phyloP scores from a whole-genome alignment of 2,797 vertebrate genomes.

The Sarcoramphus papa region DNA sequence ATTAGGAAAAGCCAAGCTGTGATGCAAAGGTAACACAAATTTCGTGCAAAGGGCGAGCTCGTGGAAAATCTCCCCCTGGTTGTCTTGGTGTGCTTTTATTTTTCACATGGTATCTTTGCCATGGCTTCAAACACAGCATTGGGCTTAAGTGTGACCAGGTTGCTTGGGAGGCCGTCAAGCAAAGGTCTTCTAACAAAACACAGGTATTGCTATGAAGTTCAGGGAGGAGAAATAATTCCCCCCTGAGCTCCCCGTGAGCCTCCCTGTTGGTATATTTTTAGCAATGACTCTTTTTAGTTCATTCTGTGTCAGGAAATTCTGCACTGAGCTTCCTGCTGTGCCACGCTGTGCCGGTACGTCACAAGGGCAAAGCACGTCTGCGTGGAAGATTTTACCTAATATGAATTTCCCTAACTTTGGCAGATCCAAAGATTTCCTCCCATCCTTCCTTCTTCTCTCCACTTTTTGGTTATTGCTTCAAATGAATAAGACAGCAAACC shows the following conservation, averaged over 20 bases:
- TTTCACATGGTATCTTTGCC: not conserved
- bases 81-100: not conserved
- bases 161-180: not conserved
- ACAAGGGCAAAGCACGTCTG: not conserved
- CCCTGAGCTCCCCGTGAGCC: not conserved
- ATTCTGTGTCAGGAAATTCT: not conserved
- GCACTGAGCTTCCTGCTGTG: not conserved
- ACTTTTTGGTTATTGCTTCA: not conserved
- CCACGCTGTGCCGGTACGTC: rapidly evolving
- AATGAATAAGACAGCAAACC: not conserved
- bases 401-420: not conserved
- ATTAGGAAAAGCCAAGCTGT: not conserved
- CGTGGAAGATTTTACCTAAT: not conserved
- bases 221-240: not conserved
- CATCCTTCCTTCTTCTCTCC: not conserved
- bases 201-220: not conserved
- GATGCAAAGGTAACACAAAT: not conserved
- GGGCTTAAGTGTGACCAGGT: not conserved
- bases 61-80: not conserved
- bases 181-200: not conserved
- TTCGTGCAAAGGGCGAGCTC: not conserved
- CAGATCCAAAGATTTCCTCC: not conserved
- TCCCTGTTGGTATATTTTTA: not conserved
- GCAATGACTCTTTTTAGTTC: not conserved
- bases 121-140: not conserved